phyloP scores from a whole-genome alignment of 2,888 invertebrate genomes.

The Cheilosia vulpina region DNA sequence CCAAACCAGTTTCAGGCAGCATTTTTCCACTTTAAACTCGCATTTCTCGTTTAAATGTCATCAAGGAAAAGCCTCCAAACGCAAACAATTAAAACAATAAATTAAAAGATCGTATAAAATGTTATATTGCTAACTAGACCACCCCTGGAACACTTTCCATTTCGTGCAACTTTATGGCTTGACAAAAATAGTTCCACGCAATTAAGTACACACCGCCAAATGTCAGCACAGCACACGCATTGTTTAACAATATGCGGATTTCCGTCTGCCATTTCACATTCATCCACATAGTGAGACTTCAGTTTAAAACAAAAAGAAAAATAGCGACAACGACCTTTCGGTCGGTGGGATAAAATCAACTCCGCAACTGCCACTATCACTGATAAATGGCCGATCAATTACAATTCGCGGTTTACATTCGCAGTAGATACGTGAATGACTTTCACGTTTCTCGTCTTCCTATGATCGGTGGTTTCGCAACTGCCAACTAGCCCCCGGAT shows the following conservation, averaged over 20 bases:
- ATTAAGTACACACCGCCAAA: slow-evolving; percentile 23
- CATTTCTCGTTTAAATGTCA: too few relatives aligned
- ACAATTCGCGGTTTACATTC: neutral
- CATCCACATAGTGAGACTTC: slow-evolving; percentile 1
- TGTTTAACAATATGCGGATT: slow-evolving; percentile 24
- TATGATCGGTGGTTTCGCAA: slow-evolving; percentile 59
- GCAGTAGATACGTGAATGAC: slow-evolving; percentile 13
- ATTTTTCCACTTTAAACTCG: too few relatives aligned
- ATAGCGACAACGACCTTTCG: neutral
- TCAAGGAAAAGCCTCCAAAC: too few relatives aligned
- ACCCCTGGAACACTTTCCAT: slow-evolving; percentile 5
- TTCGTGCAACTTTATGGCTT: slow-evolving; percentile 8
- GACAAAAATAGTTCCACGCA: slow-evolving; percentile 44
- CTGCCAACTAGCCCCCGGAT: slow-evolving; percentile 54
- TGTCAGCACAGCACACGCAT: neutral
- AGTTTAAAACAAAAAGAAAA: neutral
- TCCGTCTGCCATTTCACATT: slow-evolving; percentile 50
- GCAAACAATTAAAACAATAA: too few relatives aligned
- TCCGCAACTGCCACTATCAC: neutral
- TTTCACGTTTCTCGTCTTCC: slow-evolving; percentile 62
- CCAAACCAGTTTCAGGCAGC: too few relatives aligned
- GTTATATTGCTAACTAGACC: neutral
- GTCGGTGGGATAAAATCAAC: too few relatives aligned
- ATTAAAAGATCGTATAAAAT: too few relatives aligned
- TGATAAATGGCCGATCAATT: slow-evolving; percentile 1